A percentile compares a stretch with the other conserved stretches of the same genome.
Conservation (phyloP, 2,113 vertebrate genomes). For the Odobenus rosmarus region DNA sequence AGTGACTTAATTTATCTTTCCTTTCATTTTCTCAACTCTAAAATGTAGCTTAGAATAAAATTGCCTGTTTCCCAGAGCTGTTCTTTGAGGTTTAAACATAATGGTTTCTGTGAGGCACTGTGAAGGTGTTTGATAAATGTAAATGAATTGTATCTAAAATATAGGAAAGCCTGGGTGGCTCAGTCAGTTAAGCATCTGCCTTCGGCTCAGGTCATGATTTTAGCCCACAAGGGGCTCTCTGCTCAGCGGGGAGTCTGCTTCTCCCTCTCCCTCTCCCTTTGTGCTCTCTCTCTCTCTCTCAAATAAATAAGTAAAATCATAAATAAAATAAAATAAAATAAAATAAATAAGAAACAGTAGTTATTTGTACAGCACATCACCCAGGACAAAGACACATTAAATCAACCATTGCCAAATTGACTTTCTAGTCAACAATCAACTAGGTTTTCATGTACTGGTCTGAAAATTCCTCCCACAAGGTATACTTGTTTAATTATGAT, state of each 20-base stretch:
- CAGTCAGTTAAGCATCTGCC: background rate
- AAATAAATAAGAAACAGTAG: background rate
- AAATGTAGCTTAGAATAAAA: background rate
- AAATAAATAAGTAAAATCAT: background rate
- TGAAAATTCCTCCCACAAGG: background rate
- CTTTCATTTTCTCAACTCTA: background rate
- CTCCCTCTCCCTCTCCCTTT: background rate
- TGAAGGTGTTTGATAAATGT: background rate
- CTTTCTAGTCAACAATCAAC: background rate
- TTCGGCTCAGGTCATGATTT: background rate
- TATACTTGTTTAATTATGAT: background rate
- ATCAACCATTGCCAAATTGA: background rate
- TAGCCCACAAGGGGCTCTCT: background rate
- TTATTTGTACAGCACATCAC: background rate
- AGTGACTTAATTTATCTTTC: background rate
- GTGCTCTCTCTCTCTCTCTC: background rate
- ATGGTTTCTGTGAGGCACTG: background rate
- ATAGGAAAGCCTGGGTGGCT: background rate
- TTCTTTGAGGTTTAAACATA: background rate
- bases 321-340: background rate
- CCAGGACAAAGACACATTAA: background rate
- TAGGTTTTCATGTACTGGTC: background rate
- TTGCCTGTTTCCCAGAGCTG: background rate
- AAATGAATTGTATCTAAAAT: background rate
- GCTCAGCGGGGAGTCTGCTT: background rate